Percentiles rank a stretch among this genome's conserved stretches.
These are phyloP conservation scores for Andrena chrysosceles DNA, from an alignment of 2,888 invertebrate genomes.

Conservation along the genomic window DNA sequence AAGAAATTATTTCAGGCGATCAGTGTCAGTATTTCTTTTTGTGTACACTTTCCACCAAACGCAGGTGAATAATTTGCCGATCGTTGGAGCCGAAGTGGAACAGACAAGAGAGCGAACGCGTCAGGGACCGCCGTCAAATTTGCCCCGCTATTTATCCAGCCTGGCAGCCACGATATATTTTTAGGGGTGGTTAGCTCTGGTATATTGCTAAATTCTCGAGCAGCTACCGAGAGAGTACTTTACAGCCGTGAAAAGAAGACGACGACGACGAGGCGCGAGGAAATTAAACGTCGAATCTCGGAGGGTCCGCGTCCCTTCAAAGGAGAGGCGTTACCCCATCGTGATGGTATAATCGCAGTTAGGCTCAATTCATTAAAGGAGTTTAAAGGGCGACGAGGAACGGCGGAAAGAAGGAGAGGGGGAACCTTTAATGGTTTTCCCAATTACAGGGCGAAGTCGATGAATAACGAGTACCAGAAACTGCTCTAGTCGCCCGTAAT, in stretches of 20 bases:
- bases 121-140: neutral
- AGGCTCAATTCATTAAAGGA: conserved; percentile 80
- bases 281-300: conserved; percentile 73
- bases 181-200: neutral
- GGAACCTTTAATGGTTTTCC: conserved; percentile 74
- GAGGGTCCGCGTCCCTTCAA: conserved; percentile 68
- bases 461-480: conserved; percentile 65
- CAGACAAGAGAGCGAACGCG: neutral
- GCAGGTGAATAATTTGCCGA: no score
- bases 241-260: conserved; percentile 64
- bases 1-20: no score
- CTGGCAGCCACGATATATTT: conserved; percentile 29
- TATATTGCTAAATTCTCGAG: conserved; percentile 46
- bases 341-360: conserved; percentile 77
- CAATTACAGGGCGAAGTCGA: conserved; percentile 70
- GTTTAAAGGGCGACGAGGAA: conserved; percentile 70
- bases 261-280: conserved; percentile 71
- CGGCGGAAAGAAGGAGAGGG: conserved; percentile 25
- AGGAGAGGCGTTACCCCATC: conserved; percentile 65
- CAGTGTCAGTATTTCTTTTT: no score
- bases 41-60: no score
- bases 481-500: conserved; percentile 73
- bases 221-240: conserved; percentile 53
- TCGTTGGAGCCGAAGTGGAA: no score
- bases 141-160: conserved; percentile 11